These are phyloP conservation scores for Scomber scombrus DNA, from an alignment of 2,113 vertebrate species.

Conservation along the genomic window DNA sequence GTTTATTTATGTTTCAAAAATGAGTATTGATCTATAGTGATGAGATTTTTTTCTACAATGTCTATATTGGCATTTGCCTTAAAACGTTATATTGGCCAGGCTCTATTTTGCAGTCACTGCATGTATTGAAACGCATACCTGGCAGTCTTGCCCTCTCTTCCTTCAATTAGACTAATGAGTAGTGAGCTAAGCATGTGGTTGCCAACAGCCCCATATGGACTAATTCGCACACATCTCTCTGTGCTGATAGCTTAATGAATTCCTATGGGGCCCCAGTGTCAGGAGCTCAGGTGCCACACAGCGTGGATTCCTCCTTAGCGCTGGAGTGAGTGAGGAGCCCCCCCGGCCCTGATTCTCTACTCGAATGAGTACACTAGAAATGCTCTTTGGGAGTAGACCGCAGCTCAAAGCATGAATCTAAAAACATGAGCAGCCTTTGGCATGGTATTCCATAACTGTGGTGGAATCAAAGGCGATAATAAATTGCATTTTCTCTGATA, in stretches of 20 bases:
- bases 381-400: background rate
- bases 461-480: background rate
- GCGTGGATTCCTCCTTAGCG: background rate
- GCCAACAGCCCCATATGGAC: conserved; percentile 12
- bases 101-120: background rate
- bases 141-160: background rate
- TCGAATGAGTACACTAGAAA: background rate
- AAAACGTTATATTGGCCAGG: background rate
- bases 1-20: too few species aligned
- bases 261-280: background rate
- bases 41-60: background rate
- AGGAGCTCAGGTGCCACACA: conserved; percentile 16
- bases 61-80: background rate
- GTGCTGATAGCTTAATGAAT: conserved; percentile 40
- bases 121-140: conserved; percentile 6
- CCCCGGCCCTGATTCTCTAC: background rate
- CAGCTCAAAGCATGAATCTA: background rate
- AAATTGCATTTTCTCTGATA: background rate
- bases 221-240: conserved; percentile 24
- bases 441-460: background rate
- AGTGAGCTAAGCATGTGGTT: conserved; percentile 9
- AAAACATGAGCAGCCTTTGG: background rate
- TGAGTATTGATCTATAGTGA: too few species aligned
- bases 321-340: background rate
- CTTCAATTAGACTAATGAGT: conserved; percentile 40